Evolutionary conservation across 2,888 invertebrate genomes (phyloP).

Genomic region (Drosophila meridionalis): DNA sequence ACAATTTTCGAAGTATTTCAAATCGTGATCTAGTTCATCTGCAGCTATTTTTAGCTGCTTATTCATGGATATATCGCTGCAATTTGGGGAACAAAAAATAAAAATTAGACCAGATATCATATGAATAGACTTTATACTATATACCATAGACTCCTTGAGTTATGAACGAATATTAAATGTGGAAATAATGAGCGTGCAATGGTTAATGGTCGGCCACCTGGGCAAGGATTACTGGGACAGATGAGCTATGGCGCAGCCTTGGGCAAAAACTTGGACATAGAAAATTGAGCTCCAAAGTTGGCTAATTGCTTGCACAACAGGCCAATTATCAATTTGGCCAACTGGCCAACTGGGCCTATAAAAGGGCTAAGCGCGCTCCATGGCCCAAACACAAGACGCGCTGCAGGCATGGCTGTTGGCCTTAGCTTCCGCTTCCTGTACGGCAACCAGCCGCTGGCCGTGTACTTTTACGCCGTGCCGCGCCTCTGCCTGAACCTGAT

Average conservation of each 20-base stretch:
- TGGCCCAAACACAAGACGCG: neutral
- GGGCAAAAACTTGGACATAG: constrained; percentile 15
- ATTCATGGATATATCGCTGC: no score
- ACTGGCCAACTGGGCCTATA: constrained; percentile 4
- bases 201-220: neutral
- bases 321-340: constrained; percentile 46
- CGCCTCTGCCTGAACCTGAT: constrained; percentile 59
- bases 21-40: no score
- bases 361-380: neutral
- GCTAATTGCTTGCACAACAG: constrained; percentile 56
- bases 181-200: neutral
- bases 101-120: neutral
- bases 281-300: constrained; percentile 36
- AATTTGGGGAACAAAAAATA: no score
- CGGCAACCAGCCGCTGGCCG: constrained; percentile 45
- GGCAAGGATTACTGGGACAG: neutral
- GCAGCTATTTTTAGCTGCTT: no score
- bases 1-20: no score
- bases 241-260: neutral
- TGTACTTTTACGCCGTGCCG: constrained; percentile 73
- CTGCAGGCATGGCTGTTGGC: constrained; percentile 18
- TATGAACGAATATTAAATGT: neutral
- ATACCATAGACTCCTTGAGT: neutral
- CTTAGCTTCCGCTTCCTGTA: constrained; percentile 56
- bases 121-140: neutral